Evolutionary conservation across 2,888 invertebrate genomes (phyloP).

Genomic region (Sinhomidia bicolor): DNA sequence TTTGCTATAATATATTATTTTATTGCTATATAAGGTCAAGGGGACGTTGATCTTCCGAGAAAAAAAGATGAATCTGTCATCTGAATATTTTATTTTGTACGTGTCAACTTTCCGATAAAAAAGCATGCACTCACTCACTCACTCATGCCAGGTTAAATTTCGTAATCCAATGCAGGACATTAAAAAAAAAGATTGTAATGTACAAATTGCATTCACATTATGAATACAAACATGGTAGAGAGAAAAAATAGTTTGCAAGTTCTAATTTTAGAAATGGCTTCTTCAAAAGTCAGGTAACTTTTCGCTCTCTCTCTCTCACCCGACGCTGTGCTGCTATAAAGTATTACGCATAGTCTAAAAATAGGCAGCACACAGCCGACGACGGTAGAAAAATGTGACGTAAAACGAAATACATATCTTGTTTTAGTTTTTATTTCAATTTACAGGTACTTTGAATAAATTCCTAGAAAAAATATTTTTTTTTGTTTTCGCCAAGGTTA

Average conservation of each 20-base stretch:
- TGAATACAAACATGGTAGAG: too few species aligned
- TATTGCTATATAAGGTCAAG: conserved; percentile 41
- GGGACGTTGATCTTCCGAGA: conserved; percentile 49
- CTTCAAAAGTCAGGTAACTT: background rate
- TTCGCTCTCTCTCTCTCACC: too few species aligned
- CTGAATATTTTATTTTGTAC: background rate
- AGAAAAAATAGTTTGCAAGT: background rate
- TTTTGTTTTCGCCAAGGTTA: conserved; percentile 46
- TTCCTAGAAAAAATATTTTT: background rate
- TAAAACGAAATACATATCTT: background rate
- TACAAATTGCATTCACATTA: too few species aligned
- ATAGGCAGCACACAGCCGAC: too few species aligned
- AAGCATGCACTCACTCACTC: too few species aligned
- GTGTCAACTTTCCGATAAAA: background rate
- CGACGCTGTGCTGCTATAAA: too few species aligned
- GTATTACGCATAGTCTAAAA: background rate
- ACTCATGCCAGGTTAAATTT: too few species aligned
- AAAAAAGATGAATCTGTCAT: background rate
- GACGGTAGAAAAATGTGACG: background rate
- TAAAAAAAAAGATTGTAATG: background rate
- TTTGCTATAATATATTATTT: too few species aligned
- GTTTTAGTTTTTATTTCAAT: background rate
- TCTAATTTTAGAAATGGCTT: background rate
- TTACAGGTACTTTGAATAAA: background rate
- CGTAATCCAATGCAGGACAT: too few species aligned